Percentiles rank a stretch among this genome's conserved stretches.
Evolutionary conservation across 1,140 invertebrate genomes (phyloP).

Genomic region (Ostrea denselamellosa): DNA sequence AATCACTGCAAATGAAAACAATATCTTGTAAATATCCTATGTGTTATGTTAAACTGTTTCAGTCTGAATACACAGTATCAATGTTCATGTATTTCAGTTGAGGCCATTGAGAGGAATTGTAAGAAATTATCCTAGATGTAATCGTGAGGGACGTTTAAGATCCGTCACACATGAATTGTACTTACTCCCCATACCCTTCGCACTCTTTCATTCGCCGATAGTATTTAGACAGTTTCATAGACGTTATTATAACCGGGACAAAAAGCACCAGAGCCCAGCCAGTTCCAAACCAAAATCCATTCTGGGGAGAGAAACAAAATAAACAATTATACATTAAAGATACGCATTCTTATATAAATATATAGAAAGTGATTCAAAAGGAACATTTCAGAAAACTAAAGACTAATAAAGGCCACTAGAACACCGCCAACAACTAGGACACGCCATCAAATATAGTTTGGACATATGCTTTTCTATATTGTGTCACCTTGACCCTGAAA

Average conservation of each 20-base stretch:
- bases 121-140: background rate
- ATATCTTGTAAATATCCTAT: background rate
- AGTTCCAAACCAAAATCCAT: conserved; percentile 55
- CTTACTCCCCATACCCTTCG: conserved; percentile 52
- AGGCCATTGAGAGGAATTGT: no score
- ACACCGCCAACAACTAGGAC: no score
- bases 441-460: no score
- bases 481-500: no score
- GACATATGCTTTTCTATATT: no score
- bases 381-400: no score
- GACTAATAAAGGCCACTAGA: no score
- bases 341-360: background rate
- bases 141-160: background rate
- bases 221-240: conserved; percentile 47
- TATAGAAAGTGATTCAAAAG: no score
- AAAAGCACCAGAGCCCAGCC: conserved; percentile 52
- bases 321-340: background rate
- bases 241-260: conserved; percentile 44
- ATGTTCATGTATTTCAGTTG: no score
- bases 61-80: background rate
- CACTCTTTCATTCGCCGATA: conserved; percentile 54
- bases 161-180: background rate
- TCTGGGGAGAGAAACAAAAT: conserved; percentile 30
- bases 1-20: conserved; percentile 26
- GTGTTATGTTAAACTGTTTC: background rate